A percentile compares a stretch with the other conserved stretches of the same genome.
Evolutionary conservation across 2,888 invertebrate genomes (phyloP).

Genomic region (Acheta domesticus): DNA sequence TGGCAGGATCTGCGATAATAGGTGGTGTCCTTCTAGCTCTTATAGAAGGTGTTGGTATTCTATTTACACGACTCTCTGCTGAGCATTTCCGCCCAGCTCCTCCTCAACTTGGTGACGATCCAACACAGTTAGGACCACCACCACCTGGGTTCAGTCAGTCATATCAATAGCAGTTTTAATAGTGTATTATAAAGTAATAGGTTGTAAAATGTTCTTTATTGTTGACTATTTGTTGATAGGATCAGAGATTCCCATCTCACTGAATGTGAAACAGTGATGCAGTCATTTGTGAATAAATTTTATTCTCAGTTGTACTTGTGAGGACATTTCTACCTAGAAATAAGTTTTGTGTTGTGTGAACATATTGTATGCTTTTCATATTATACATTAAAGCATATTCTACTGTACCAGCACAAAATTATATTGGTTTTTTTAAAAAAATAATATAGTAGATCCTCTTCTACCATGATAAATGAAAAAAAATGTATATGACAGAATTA

Average conservation of each 20-base stretch:
- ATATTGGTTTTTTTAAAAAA: too few relatives aligned
- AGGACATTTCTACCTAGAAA: neutral
- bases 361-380: neutral
- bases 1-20: conserved; percentile 93
- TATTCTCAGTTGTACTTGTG: neutral
- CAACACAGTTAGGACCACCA: conserved; percentile 64
- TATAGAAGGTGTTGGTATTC: conserved; percentile 95
- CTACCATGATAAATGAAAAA: too few relatives aligned
- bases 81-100: conserved; percentile 87
- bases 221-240: conserved; percentile 18
- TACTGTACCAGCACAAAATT: too few relatives aligned
- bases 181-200: neutral
- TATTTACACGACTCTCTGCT: conserved; percentile 86
- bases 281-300: conserved; percentile 2
- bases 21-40: conserved; percentile 92
- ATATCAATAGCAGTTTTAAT: neutral
- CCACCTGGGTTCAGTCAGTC: conserved; percentile 22
- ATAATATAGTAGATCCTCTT: too few relatives aligned
- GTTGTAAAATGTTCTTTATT: neutral
- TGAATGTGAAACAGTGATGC: neutral
- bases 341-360: neutral
- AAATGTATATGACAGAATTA: too few relatives aligned
- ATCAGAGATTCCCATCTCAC: neutral
- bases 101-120: conserved; percentile 69
- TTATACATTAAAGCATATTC: too few relatives aligned